Evolutionary conservation across 2,113 vertebrate genomes (phyloP), one percentile per base, ranked within the genome.

Genomic region (Engystomops pustulosus): DNA sequence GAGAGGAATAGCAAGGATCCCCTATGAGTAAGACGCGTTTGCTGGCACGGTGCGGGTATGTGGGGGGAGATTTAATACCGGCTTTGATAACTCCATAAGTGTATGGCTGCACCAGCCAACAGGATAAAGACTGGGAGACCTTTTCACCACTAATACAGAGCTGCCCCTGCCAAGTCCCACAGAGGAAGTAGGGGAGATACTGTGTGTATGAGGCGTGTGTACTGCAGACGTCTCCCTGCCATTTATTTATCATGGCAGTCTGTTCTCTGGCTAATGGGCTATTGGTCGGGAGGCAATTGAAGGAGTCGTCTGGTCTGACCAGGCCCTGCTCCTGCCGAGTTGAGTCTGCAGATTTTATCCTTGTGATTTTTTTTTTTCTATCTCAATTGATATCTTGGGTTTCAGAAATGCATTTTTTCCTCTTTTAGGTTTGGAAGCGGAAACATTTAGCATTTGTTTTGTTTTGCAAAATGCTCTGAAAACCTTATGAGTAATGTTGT

Each of bases 261-360:
- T 44, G 45, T 69, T 79, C 65, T 55, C n/a, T 84, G 83, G 83
- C 83, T 70, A 79, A 78, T 67, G 62, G 45, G 32, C 83, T 58
- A 30, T 70, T 84, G 30, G 74, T 79, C 77, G 83, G 60, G 34
- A 79, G 74, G 70, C 74, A 84, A 84, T 84, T 84, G 67, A 41
- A 84, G 83, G 83, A 84, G 83, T 84, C 83, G 83, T 84, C 83
- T 84, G 65, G 83, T 84, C 83, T 84, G 83, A 84, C 83, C 83
- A 84, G 83, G 74, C 74, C 83, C 62, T 79, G 75, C 83, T 84
- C 72, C 83, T 79, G 83, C n/a, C 23, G 83, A 79, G 62, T 78
- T 79, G 60, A 75, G 58, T 67, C 83, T 70, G 27, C 74, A 55
- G 4, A 76, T 60, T 68, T 78, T 69, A 68, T 84, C 69, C n/a